Evolutionary conservation across 2,113 vertebrate species (phyloP).

Genomic region (Melanerpes aurifrons): DNA sequence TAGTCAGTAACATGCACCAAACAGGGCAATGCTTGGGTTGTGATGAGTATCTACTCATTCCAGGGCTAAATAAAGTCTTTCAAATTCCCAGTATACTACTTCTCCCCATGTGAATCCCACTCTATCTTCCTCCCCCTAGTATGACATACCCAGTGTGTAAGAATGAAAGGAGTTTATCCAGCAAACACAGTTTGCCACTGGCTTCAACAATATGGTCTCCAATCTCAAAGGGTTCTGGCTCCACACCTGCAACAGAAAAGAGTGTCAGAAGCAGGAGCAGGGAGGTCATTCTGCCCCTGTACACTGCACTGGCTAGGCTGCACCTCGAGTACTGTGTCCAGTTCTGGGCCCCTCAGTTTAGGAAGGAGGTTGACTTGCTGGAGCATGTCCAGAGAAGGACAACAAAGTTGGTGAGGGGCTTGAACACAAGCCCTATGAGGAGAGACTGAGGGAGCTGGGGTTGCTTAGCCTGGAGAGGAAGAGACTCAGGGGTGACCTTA

Average conservation of each 20-base stretch:
- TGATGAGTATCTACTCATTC: neutral
- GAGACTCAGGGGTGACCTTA: no score
- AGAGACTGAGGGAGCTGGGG: no score
- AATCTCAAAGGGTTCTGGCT: conserved; percentile 93
- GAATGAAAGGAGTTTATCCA: conserved; percentile 86
- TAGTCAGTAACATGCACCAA: neutral
- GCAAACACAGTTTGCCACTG: conserved; percentile 89
- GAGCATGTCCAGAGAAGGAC: no score
- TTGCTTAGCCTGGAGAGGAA: no score
- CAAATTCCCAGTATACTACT: neutral
- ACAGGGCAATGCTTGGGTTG: neutral
- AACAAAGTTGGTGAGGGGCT: no score
- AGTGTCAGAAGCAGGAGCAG: neutral
- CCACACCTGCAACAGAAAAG: conserved; percentile 82
- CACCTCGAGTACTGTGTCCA: no score
- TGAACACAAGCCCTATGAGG: no score
- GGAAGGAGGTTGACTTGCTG: no score
- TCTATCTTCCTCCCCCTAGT: neutral
- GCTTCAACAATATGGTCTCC: conserved; percentile 93
- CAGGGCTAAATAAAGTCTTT: neutral
- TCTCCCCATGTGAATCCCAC: neutral
- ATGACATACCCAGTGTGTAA: conserved; percentile 81
- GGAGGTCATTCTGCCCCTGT: no score
- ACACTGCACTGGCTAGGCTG: no score
- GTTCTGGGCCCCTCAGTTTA: no score